Conservation (phyloP, 2,888 invertebrate genomes). For the Melieria omissa region DNA sequence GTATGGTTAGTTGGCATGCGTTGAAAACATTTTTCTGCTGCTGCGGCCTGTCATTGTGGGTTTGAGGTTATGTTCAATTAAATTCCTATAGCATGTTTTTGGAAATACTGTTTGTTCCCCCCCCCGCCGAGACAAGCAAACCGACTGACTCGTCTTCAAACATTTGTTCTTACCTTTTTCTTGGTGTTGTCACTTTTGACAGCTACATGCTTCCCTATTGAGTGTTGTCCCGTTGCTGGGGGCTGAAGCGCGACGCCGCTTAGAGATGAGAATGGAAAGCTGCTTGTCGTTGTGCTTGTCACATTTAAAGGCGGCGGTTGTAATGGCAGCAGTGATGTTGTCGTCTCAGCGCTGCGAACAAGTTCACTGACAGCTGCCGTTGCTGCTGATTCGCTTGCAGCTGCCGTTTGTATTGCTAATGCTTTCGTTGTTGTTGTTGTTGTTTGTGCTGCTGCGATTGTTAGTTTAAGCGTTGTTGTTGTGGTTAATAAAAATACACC, state of each 20-base stretch:
- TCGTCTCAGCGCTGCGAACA: conserved; percentile 35
- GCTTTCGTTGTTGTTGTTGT: conserved; percentile 36
- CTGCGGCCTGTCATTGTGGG: no score
- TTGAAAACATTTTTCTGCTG: no score
- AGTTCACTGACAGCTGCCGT: conserved; percentile 25
- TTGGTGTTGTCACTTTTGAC: conserved; percentile 37
- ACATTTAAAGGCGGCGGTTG: conserved; percentile 55
- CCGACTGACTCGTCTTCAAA: neutral
- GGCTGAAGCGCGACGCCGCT: neutral
- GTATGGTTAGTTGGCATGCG: no score
- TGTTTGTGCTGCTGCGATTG: conserved; percentile 20
- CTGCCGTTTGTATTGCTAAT: conserved; percentile 35
- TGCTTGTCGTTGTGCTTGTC: conserved; percentile 55
- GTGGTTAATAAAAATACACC: conserved; percentile 52
- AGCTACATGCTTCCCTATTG: conserved; percentile 25
- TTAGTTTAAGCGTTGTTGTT: conserved; percentile 35
- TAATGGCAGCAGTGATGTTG: conserved; percentile 50
- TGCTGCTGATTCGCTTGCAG: conserved; percentile 46
- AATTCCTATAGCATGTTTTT: no score
- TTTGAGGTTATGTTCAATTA: no score
- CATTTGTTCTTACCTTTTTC: conserved; percentile 51
- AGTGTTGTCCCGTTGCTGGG: conserved; percentile 21
- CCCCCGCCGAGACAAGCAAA: no score
- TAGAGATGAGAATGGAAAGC: conserved; percentile 34
- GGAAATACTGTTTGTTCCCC: no score